phyloP scores from a whole-genome alignment of 2,113 vertebrate species.

The Cepphus grylle region DNA sequence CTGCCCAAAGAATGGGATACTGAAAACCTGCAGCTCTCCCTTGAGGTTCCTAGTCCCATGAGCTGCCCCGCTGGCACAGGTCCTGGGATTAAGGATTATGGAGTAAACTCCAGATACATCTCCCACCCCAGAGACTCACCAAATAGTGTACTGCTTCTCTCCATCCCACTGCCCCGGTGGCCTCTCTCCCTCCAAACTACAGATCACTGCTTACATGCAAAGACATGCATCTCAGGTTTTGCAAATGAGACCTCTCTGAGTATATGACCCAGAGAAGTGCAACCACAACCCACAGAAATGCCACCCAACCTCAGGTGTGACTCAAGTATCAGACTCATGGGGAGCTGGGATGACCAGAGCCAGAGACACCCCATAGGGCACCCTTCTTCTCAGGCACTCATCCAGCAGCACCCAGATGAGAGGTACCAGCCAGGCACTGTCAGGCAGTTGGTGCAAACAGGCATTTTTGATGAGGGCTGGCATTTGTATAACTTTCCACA shows the following conservation, averaged over 20 bases:
- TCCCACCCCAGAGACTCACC: background rate
- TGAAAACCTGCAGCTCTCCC: background rate
- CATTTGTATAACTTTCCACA: background rate
- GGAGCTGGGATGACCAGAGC: background rate
- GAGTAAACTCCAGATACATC: background rate
- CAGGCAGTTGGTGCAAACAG: background rate
- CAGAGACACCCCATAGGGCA: background rate
- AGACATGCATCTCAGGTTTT: background rate
- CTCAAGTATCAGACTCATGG: rapidly evolving
- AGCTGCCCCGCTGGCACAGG: background rate
- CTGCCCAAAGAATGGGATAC: background rate
- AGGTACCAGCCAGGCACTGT: background rate
- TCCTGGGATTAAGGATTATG: background rate
- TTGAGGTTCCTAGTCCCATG: background rate
- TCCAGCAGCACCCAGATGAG: background rate
- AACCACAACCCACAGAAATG: background rate
- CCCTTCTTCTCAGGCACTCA: background rate
- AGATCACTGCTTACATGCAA: background rate
- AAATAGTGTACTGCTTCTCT: background rate
- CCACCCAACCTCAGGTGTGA: background rate
- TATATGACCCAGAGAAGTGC: background rate
- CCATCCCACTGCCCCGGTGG: rapidly evolving
- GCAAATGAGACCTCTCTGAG: background rate
- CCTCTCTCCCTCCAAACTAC: background rate
- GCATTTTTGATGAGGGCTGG: background rate